Percentiles rank a stretch among this genome's conserved stretches.
Evolutionary conservation across 1,140 invertebrate species (phyloP).

Genomic region (Drosophila setifemur): DNA sequence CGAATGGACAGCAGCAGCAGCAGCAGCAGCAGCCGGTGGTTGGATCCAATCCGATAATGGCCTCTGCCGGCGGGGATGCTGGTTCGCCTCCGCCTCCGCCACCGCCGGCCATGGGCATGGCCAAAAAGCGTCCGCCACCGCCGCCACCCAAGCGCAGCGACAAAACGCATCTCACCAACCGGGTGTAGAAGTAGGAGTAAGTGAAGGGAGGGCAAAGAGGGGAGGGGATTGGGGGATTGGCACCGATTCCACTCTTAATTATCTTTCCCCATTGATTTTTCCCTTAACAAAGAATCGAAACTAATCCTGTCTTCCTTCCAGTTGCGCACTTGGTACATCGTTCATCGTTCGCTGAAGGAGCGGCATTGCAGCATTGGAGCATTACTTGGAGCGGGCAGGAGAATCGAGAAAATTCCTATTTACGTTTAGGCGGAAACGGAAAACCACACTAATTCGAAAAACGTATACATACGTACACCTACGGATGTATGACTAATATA

Average conservation of each 20-base stretch:
- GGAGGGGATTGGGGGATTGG: too few species aligned
- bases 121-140: constrained; percentile 87
- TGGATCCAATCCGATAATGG: not conserved
- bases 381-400: too few species aligned
- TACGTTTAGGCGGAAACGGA: constrained; percentile 39
- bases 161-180: constrained; percentile 87
- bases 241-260: too few species aligned
- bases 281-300: too few species aligned
- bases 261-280: too few species aligned
- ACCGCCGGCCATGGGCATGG: constrained; percentile 29
- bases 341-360: not conserved
- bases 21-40: too few species aligned
- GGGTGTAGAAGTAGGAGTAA: constrained; percentile 52
- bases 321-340: not conserved
- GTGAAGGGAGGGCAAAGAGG: too few species aligned
- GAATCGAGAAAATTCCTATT: constrained; percentile 58
- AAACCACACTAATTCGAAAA: constrained; percentile 1
- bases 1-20: too few species aligned
- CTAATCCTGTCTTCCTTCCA: not conserved
- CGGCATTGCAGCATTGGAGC: not conserved
- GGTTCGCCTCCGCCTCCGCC: constrained; percentile 33
- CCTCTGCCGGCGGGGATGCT: not conserved
- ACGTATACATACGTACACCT: too few species aligned
- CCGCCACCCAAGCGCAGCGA: constrained; percentile 91
- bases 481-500: constrained; percentile 26